phyloP scores from a whole-genome alignment of 2,888 invertebrate species.

The Epinotia demarniana region DNA sequence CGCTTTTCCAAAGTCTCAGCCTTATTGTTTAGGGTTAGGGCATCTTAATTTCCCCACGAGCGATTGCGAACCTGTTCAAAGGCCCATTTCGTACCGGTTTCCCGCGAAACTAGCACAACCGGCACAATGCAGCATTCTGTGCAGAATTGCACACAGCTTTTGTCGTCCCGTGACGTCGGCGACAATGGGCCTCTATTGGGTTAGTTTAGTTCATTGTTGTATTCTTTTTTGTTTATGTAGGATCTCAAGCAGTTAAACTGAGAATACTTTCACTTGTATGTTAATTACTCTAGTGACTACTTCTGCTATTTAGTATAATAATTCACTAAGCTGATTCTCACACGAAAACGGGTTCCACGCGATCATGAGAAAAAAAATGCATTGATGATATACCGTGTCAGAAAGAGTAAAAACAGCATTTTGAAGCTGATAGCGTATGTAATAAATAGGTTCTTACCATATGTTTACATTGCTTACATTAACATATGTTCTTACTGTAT shows the following conservation, averaged over 20 bases:
- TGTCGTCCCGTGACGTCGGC: constrained; percentile 39
- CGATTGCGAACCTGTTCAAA: constrained; percentile 35
- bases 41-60: constrained; percentile 20
- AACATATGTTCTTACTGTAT: too few species aligned
- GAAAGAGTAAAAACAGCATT: too few species aligned
- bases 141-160: constrained; percentile 36
- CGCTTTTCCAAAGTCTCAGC: background rate
- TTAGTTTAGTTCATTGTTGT: constrained; percentile 28
- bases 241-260: background rate
- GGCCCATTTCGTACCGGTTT: constrained; percentile 43
- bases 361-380: too few species aligned
- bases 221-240: background rate
- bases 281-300: too few species aligned
- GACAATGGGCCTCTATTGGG: constrained; percentile 25
- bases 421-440: too few species aligned
- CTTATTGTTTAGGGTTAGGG: background rate
- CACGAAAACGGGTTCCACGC: too few species aligned
- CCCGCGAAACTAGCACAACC: constrained; percentile 39
- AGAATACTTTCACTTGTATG: constrained; percentile 2
- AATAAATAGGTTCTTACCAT: too few species aligned
- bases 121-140: constrained; percentile 36
- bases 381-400: too few species aligned
- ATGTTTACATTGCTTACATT: too few species aligned
- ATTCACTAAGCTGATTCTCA: background rate
- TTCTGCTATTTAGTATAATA: background rate